Percentiles rank a stretch among this genome's conserved stretches.
These are phyloP conservation scores for Notarius lentiginosus DNA, from an alignment of 2,113 vertebrate species.

Conservation along the genomic window DNA sequence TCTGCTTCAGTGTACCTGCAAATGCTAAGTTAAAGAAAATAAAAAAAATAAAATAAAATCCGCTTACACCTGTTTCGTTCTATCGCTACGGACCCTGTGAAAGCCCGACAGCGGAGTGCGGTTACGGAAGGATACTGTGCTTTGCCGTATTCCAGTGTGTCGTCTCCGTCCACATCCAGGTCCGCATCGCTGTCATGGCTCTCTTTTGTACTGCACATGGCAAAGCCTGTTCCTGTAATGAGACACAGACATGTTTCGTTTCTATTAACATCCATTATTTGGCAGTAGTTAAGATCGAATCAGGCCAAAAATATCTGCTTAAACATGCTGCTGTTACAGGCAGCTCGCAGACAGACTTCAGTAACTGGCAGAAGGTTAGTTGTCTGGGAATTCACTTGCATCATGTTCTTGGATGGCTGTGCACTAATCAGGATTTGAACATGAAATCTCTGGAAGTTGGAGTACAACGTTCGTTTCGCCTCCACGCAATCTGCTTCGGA, in stretches of 20 bases:
- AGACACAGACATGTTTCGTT: slow-evolving; percentile 24
- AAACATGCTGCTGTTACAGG: background rate
- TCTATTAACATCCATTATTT: background rate
- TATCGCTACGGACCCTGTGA: background rate
- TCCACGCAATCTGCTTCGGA: background rate
- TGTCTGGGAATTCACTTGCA: background rate
- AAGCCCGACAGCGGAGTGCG: background rate
- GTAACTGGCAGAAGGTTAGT: no score
- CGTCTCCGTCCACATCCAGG: slow-evolving; percentile 96
- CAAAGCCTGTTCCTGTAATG: slow-evolving; percentile 88
- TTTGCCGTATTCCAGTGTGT: slow-evolving; percentile 98
- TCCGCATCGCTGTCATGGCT: slow-evolving; percentile 95
- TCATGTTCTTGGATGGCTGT: background rate
- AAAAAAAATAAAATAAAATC: background rate
- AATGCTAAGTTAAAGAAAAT: slow-evolving; percentile 69
- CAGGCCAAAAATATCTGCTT: background rate
- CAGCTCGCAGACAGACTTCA: background rate
- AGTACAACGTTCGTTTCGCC: background rate
- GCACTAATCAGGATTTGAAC: background rate
- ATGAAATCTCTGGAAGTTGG: background rate
- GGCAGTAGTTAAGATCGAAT: no score
- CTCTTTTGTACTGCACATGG: slow-evolving; percentile 95
- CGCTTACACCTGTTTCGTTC: background rate
- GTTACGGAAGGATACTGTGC: slow-evolving; percentile 85
- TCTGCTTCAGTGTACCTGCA: slow-evolving; percentile 94